Evolutionary conservation across 2,797 vertebrate species (phyloP), one percentile per base, ranked within the genome.

Genomic region (Acanthornis magna): DNA sequence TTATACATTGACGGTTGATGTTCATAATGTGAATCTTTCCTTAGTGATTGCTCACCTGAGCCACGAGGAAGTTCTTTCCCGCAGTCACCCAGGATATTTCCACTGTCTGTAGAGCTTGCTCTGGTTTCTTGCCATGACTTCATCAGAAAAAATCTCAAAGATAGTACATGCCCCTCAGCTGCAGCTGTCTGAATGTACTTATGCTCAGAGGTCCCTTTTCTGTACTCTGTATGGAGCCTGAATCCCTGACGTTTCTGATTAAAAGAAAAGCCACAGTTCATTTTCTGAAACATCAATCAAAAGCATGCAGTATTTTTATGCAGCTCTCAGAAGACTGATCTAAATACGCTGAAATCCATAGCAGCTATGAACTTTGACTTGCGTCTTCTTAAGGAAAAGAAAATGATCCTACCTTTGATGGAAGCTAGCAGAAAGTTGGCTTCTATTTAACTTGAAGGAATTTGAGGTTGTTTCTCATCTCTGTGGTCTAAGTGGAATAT

Each of bases 301-400:
- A 95, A 84, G 34, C 34, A 42, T 1, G 1, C n/a, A 15, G 61
- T 87, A 40, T 89, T 93, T 87, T 82, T 79, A 27, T 76, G 71
- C 61, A 66, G 87, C 36, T 29, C 65, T 77, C 3, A 3, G n/a
- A 89, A 91, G 72, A 87, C 42, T 67, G 66, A 42, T 85, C 65
- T 55, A 61, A 87, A 85, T 85, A 45, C 54, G 88, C 73, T 51
- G 65, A 83, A 88, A 80, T 91, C 81, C 1, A 6, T 51, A 68
- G 43, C 65, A 95, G 75, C 40, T 55, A 32, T 60, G 91, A 93
- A 95, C 80, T 90, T 87, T 81, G 58, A 62, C 78, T 93, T 88
- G 48, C 58, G 18, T 67, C 68, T 19, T 88, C 83, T 88, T 73
- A 57, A 74, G 75, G 73, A 51, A 93, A 74, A 80, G 79, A 76